Percentiles rank a stretch among this genome's conserved stretches.
Evolutionary conservation across 2,888 invertebrate genomes (phyloP).

Genomic region (Dicycla oo): DNA sequence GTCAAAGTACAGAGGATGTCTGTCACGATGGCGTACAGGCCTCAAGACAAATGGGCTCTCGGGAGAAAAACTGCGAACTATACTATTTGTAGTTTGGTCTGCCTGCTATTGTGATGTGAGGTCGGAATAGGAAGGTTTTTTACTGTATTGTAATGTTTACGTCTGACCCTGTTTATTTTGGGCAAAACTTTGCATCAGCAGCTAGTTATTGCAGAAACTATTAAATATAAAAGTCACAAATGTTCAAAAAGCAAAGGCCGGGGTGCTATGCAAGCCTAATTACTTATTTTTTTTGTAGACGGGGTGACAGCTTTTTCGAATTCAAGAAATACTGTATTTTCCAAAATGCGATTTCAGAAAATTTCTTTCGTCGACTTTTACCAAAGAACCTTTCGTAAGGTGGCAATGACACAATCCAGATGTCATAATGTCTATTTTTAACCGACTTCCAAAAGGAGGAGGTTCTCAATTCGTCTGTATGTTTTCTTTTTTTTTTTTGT

Average conservation of each 20-base stretch:
- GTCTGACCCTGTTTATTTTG: background rate
- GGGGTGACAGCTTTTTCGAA: too few species aligned
- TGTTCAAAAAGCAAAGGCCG: too few species aligned
- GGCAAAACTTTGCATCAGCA: background rate
- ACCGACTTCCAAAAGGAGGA: too few species aligned
- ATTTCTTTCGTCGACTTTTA: too few species aligned
- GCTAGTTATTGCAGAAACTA: background rate
- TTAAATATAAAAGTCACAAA: background rate
- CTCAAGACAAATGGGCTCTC: conserved; percentile 59
- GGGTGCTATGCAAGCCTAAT: too few species aligned
- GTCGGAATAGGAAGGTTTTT: background rate
- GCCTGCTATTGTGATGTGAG: conserved; percentile 4
- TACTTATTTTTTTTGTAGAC: too few species aligned
- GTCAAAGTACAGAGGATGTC: conserved; percentile 47
- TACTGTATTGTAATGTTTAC: conserved; percentile 3
- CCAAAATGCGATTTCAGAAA: too few species aligned
- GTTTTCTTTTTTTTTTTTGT: too few species aligned
- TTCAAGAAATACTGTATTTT: too few species aligned
- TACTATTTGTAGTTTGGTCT: conserved; percentile 29
- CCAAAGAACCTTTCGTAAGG: too few species aligned
- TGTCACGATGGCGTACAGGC: conserved; percentile 41
- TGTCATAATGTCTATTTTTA: too few species aligned
- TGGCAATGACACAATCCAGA: background rate
- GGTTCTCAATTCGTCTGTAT: too few species aligned
- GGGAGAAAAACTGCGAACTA: conserved; percentile 51